Base-by-base conservation (phyloP, 2,113 vertebrate genomes). In the Alligator mississippiensis region DNA sequence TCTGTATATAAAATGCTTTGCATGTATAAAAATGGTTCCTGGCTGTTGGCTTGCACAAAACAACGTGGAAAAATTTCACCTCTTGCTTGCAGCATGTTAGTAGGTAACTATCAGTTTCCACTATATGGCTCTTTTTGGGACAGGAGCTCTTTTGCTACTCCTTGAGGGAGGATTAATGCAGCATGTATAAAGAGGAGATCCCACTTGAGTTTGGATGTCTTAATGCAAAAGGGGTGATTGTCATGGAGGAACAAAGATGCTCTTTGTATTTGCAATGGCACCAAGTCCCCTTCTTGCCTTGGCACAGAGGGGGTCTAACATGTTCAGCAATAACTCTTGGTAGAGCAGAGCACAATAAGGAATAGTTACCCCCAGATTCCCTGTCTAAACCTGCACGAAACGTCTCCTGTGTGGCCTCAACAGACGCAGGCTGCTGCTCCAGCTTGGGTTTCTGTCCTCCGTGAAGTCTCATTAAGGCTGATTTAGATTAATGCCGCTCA, bases 261-360 rank as follows among this genome's bases (percentile, higher is more conserved):
- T 74, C 1, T n/a, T 77, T 15, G 17, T 38, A 84, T 25, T 24
- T 2, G 8, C 30, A 77, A 34, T 1, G 6, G 16, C 11, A n/a
- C 21, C 8, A 4, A 17, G 47, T 3, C 9, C 3, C 66, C 84
- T 81, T 70, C 10, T 1, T 1, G 25, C 24, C 57, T n/a, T 28
- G 30, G 47, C 28, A 34, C 30, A 1, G 2, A n/a, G 24, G 28
- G 0, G 6, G 9, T 72, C 82, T 85, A 63, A 70, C 59, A 16
- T 1, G 0, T 12, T 13, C 13, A 30, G 70, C 15, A 3, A 0
- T 22, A 18, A 24, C 18, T 3, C 3, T 10, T 25, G 19, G 2
- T 7, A 1, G 4, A 14, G 4, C 3, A 38, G 22, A 66, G 22
- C 1, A 27, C 25, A 1, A 0, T 1, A 11, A 16, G 19, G 55